Conservation (phyloP, 2,888 invertebrate species). For the Campoletis raptor region DNA sequence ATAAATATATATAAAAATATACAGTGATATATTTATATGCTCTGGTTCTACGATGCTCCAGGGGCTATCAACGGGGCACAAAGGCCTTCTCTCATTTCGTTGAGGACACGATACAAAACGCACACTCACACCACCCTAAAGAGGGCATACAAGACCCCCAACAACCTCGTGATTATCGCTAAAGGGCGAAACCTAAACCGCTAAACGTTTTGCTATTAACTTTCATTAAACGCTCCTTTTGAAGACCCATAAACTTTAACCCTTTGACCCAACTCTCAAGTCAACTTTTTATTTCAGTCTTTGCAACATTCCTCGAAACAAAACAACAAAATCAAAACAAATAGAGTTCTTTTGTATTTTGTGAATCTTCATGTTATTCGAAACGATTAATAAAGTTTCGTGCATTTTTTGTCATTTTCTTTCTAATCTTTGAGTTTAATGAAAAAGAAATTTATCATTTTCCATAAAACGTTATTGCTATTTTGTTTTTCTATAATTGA, state of each 20-base stretch:
- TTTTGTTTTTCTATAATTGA: background rate
- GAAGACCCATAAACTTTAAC: slow-evolving; percentile 75
- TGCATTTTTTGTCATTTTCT: too few relatives aligned
- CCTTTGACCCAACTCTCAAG: slow-evolving; percentile 36
- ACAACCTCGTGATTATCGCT: slow-evolving; percentile 79
- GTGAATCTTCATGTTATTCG: too few relatives aligned
- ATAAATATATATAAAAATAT: slow-evolving; percentile 24
- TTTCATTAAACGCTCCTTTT: slow-evolving; percentile 83
- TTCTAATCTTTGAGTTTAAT: background rate
- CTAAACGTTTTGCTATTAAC: slow-evolving; percentile 84
- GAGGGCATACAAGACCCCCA: slow-evolving; percentile 62
- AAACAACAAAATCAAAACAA: too few relatives aligned
- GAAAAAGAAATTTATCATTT: background rate
- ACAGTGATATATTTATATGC: slow-evolving; percentile 4
- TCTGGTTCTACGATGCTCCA: slow-evolving; percentile 48
- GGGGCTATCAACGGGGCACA: slow-evolving; percentile 68
- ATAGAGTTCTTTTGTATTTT: background rate
- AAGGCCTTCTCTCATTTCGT: slow-evolving; percentile 72
- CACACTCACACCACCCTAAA: slow-evolving; percentile 42
- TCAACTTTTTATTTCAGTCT: background rate
- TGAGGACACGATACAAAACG: slow-evolving; percentile 67
- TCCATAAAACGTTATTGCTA: background rate
- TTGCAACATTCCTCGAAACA: background rate
- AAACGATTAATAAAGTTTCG: too few relatives aligned
- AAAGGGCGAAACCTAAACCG: slow-evolving; percentile 81